Evolutionary conservation across 2,113 vertebrate genomes (phyloP).

Genomic region (Anser cygnoides): DNA sequence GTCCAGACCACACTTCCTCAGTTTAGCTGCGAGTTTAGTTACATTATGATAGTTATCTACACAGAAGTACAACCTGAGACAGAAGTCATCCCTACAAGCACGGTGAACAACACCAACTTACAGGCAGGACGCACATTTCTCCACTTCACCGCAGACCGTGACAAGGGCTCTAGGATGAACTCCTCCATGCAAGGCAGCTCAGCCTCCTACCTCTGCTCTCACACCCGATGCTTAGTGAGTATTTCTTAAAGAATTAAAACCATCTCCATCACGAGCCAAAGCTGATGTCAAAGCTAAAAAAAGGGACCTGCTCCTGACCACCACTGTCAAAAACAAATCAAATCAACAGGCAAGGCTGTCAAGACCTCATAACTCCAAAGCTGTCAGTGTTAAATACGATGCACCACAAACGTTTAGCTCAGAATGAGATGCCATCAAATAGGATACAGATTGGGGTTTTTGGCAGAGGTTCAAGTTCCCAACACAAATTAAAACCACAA

Average conservation of each 20-base stretch:
- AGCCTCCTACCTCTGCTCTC: not conserved
- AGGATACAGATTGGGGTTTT: not conserved
- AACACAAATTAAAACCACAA: not conserved
- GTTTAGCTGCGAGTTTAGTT: too few species aligned
- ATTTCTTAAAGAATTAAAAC: not conserved
- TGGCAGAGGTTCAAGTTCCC: not conserved
- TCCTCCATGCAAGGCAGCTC: not conserved
- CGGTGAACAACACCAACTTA: fast-evolving
- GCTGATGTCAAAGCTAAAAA: not conserved
- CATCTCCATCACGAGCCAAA: not conserved
- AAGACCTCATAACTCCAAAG: not conserved
- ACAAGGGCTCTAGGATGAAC: not conserved
- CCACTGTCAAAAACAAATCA: not conserved
- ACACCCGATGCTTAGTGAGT: not conserved
- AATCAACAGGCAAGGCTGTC: not conserved
- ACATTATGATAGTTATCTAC: not conserved
- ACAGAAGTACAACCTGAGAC: not conserved
- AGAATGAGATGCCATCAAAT: not conserved
- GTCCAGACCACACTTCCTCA: too few species aligned
- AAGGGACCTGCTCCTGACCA: not conserved
- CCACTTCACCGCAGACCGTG: fast-evolving
- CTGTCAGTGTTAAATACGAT: not conserved
- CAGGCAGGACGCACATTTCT: not conserved
- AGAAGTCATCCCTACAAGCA: not conserved
- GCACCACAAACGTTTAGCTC: not conserved